A percentile compares a stretch with the other conserved stretches of the same genome.
These are phyloP conservation scores for Trachurus trachurus DNA, from an alignment of 2,797 vertebrate species.

Conservation along the genomic window DNA sequence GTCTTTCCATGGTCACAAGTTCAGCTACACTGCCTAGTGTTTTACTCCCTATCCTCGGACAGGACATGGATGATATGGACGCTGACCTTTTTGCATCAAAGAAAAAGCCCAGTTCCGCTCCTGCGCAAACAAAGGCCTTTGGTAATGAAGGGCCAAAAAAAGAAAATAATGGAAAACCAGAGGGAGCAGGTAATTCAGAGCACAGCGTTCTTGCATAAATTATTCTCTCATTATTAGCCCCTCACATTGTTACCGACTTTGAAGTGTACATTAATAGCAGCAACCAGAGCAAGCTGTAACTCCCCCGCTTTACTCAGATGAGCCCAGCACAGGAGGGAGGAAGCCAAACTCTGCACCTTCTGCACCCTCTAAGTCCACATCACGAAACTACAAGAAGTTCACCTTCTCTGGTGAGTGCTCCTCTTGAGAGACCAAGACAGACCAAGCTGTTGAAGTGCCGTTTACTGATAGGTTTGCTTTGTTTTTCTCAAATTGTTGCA, in stretches of 20 bases:
- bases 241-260: constrained; percentile 30
- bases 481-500: constrained; percentile 38
- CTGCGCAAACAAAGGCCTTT: constrained; percentile 72
- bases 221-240: constrained; percentile 41
- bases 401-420: constrained; percentile 85
- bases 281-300: constrained; percentile 24
- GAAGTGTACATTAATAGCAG: constrained; percentile 35
- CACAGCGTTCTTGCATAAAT: constrained; percentile 39
- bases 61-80: constrained; percentile 92
- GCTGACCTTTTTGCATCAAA: constrained; percentile 86
- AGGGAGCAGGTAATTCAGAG: constrained; percentile 60
- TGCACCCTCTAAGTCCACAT: constrained; percentile 58
- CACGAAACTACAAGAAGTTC: constrained; percentile 83
- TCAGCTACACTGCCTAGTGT: neutral
- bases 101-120: constrained; percentile 80
- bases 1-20: neutral
- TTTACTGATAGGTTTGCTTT: constrained; percentile 26
- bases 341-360: constrained; percentile 77
- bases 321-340: constrained; percentile 61
- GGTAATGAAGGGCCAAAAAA: constrained; percentile 59
- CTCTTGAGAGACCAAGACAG: neutral
- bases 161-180: constrained; percentile 53
- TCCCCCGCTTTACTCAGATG: constrained; percentile 68
- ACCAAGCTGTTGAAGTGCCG: neutral
- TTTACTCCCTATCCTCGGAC: constrained; percentile 12